Conservation (phyloP, 2,888 invertebrate genomes). For the Cephus pygmeus region DNA sequence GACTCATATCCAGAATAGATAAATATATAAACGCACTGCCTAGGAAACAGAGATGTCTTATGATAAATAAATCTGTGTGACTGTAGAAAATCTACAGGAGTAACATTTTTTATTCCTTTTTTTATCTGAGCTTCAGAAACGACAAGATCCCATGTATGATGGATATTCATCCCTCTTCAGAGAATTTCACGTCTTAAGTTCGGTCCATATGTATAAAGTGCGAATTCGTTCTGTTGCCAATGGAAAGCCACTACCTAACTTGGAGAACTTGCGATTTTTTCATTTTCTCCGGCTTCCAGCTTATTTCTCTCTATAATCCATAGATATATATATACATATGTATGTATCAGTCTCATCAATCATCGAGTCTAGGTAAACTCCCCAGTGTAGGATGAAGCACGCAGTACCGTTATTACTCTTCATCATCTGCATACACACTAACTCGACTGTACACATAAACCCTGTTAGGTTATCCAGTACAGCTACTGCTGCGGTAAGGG, state of each 20-base stretch:
- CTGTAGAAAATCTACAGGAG: not conserved
- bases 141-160: not conserved
- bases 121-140: not conserved
- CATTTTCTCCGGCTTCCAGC: not conserved
- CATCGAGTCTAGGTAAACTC: not conserved
- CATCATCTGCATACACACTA: slow-evolving; percentile 22
- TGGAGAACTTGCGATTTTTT: not conserved
- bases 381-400: slow-evolving; percentile 4
- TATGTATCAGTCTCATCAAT: not conserved
- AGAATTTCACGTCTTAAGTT: not conserved
- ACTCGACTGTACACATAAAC: slow-evolving; percentile 18
- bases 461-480: slow-evolving; percentile 12
- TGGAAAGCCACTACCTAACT: not conserved
- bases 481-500: not conserved
- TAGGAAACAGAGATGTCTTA: not conserved
- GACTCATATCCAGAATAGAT: not conserved
- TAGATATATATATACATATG: not conserved
- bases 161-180: not conserved
- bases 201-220: not conserved
- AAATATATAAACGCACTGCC: not conserved
- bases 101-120: not conserved
- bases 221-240: not conserved
- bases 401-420: slow-evolving; percentile 24
- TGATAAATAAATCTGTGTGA: not conserved
- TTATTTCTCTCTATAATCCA: not conserved